phyloP scores from a whole-genome alignment of 2,888 invertebrate genomes.

The Folsomia candida region DNA sequence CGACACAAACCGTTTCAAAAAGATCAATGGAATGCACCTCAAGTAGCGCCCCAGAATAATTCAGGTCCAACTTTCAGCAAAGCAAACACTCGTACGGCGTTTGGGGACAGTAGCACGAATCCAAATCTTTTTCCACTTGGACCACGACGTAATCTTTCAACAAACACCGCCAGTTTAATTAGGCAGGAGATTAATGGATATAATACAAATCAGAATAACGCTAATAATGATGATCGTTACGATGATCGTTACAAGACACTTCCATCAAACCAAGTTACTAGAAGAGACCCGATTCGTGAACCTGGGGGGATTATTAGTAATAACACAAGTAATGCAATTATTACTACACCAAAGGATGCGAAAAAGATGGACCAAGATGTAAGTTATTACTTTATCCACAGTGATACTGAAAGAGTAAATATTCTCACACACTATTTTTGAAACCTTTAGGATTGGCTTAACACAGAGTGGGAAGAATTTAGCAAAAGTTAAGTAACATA shows the following conservation, averaged over 20 bases:
- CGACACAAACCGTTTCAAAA: background rate
- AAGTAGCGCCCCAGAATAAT: background rate
- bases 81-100: background rate
- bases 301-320: background rate
- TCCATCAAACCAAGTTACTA: too few relatives aligned
- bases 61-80: background rate
- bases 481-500: background rate
- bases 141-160: background rate
- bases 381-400: too few relatives aligned
- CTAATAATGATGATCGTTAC: too few relatives aligned
- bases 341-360: background rate
- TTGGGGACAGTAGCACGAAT: background rate
- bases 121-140: background rate
- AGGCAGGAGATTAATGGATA: too few relatives aligned
- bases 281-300: background rate
- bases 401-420: too few relatives aligned
- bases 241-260: too few relatives aligned
- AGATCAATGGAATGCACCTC: background rate
- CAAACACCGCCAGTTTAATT: background rate
- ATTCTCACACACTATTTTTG: too few relatives aligned
- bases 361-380: background rate
- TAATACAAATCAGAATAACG: too few relatives aligned
- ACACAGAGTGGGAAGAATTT: conserved; percentile 14
- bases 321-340: background rate
- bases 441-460: conserved; percentile 10